Base-by-base conservation (phyloP, 2,113 vertebrate species). In the Theristicus caerulescens region DNA sequence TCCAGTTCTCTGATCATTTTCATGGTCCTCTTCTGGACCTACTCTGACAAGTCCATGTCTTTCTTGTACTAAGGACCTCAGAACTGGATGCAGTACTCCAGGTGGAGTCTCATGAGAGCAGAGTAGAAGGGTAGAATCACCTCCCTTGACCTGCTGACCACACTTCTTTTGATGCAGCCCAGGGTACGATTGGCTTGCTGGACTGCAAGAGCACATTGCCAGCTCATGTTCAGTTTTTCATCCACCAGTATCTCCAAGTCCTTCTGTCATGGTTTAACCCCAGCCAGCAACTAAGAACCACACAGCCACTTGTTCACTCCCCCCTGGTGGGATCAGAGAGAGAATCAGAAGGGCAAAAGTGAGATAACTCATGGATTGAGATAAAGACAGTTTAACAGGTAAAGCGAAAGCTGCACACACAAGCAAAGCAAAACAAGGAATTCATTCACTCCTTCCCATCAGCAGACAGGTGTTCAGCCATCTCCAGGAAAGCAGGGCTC, bases 111-210 rank as follows among this genome's bases (percentile, higher is more conserved):
- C 24, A 52, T 0, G 1, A 59, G 15, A 88, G 17, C 16, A 16
- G 7, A 42, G 7, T 3, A 40, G 20, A 55, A 11, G 31, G 8
- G 21, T 2, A 54, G 40, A 67, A 80, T 44, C 11, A 32, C 15
- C 13, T 36, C 7, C n/a, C 21, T 67, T 6, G 13, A 71, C 15
- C 16, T 22, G 15, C 17, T 55, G 25, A 3, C 22, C 12, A 32
- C 3, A 2, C 2, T 42, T 19, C n/a, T 57, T 58, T 27, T 26
- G 15, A 42, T 66, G 34, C 21, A 49, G 15, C 10, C 47, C n/a
- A 44, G 22, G 16, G 18, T 22, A 25, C 0, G 1, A 6, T 17
- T 26, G 34, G 13, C 10, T n/a, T 58, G 3, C 38, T 42, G 38
- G 26, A 21, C 12, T 54, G 17, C 32, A n/a, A 64, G 8, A 19